These are phyloP conservation scores for Channa argus DNA, from an alignment of 2,113 vertebrate genomes.

Conservation along the genomic window DNA sequence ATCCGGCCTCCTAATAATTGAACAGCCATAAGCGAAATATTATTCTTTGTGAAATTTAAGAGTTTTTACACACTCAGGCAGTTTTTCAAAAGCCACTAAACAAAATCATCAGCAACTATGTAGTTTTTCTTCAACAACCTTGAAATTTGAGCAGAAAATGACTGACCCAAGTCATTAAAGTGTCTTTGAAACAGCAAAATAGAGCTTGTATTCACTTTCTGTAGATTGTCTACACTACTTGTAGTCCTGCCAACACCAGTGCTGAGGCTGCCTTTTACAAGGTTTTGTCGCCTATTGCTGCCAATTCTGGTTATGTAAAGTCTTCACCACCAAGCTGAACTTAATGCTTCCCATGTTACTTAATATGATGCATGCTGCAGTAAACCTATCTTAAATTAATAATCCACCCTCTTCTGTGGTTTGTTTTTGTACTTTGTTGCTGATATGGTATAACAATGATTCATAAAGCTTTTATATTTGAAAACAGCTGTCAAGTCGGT, in stretches of 20 bases:
- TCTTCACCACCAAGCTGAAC: conserved; percentile 7
- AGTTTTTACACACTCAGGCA: neutral
- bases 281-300: neutral
- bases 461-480: conserved; percentile 49
- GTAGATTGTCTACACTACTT: neutral
- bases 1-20: neutral
- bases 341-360: conserved; percentile 7
- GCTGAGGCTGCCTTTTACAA: neutral
- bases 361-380: conserved; percentile 17
- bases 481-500: conserved; percentile 51
- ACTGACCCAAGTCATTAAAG: neutral
- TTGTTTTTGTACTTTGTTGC: conserved; percentile 40
- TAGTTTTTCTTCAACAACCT: conserved; percentile 1
- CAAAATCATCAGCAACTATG: neutral
- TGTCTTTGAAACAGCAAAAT: neutral
- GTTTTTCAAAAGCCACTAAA: conserved; percentile 4
- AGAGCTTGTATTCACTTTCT: neutral
- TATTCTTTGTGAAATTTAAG: conserved; percentile 21
- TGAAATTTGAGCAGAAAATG: neutral
- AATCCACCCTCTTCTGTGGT: conserved; percentile 37
- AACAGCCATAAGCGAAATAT: conserved; percentile 19
- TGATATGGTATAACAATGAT: conserved; percentile 50
- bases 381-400: conserved; percentile 53
- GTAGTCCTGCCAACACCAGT: neutral
- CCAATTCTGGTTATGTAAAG: neutral